A percentile compares a stretch with the other conserved stretches of the same genome.
Conservation (phyloP, 2,113 vertebrate genomes). For the Setophaga coronata region DNA sequence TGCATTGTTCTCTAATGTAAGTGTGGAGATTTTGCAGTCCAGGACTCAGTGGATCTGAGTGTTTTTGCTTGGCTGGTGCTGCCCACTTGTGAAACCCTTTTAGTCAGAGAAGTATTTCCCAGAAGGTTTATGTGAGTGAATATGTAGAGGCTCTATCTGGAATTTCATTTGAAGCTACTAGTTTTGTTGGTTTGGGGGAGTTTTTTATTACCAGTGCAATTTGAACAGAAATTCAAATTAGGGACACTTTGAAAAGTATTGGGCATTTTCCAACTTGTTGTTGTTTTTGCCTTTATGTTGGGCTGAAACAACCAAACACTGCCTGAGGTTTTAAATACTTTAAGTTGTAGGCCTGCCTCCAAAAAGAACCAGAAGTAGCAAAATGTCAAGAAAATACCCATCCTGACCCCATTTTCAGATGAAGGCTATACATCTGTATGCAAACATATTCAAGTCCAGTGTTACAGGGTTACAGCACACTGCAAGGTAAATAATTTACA, state of each 20-base stretch:
- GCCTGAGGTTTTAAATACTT: neutral
- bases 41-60: neutral
- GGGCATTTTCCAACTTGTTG: neutral
- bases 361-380: neutral
- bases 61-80: neutral
- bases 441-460: neutral
- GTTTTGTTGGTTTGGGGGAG: neutral
- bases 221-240: neutral
- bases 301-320: neutral
- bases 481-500: neutral
- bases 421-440: neutral
- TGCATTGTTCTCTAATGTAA: neutral
- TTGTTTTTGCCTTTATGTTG: neutral
- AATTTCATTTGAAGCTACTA: neutral
- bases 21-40: neutral
- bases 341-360: neutral
- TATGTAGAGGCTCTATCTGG: neutral
- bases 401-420: neutral
- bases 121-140: neutral
- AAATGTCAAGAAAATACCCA: neutral
- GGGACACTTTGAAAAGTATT: neutral
- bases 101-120: neutral
- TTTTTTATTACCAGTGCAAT: neutral
- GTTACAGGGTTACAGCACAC: neutral
- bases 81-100: neutral